Evolutionary conservation across 2,888 invertebrate genomes (phyloP), one percentile per base, ranked within the genome.

Genomic region (Linyphia triangularis): DNA sequence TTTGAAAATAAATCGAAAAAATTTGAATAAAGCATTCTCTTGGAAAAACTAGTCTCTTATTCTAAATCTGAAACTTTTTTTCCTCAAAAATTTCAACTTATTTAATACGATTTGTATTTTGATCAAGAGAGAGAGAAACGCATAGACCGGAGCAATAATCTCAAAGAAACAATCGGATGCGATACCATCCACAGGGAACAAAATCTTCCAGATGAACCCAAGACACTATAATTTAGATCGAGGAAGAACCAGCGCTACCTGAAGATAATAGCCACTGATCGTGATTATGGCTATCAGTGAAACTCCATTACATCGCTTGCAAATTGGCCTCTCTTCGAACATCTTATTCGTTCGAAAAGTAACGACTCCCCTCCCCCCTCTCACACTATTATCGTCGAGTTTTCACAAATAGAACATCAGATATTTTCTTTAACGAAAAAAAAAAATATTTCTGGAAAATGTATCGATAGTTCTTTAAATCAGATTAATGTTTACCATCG

Each of bases 211-310:
- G n/a, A 63, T 51, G 78, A 30, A 40, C 10, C 22, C 30, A 10
- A 65, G 85, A 85, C 85, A 61, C 67, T 70, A 51, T 85, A 85
- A 85, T 85, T 85, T 85, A 37, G 59, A 24, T 22, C 26, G 40
- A 22, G n/a, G 26, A 30, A 73, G 67, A 83, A 77, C 59, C n/a
- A 78, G 22, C 85, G 65, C 73, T 79, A 86, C 70, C 86, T 86
- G 65, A 33, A 51, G 33, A 72, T 73, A 86, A 86, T 86, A 79
- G 73, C 30, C 33, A 33, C 40, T 5, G 65, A 61, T 40, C 86
- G 81, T 86, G 86, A 86, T 86, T 73, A 86, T 51, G 72, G 86
- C 86, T 81, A 86, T 86, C 86, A 72, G 72, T 63, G 51, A 37
- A 69, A 28, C 63, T 22, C 79, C 73, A 86, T 86, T 86, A 86